A percentile compares a stretch with the other conserved stretches of the same genome.
phyloP scores from a whole-genome alignment of 2,797 vertebrate genomes.

The Cottoperca gobio region DNA sequence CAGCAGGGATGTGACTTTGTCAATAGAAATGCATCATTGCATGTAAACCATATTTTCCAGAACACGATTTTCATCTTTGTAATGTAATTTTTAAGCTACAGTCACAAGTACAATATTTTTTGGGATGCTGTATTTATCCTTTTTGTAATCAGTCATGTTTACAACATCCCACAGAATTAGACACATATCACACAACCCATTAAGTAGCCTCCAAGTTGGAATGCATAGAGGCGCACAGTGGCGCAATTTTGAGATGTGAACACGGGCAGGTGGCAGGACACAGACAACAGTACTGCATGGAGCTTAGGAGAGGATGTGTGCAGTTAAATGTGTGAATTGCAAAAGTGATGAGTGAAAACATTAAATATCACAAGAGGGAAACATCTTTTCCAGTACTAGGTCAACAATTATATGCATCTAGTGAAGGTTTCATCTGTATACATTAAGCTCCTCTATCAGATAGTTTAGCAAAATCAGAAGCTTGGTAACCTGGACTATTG shows the following conservation, averaged over 20 bases:
- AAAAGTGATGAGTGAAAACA: conserved; percentile 1
- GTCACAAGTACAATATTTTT: neutral
- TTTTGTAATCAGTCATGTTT: conserved; percentile 14
- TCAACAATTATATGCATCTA: neutral
- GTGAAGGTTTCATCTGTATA: neutral
- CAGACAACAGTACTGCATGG: neutral
- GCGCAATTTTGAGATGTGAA: neutral
- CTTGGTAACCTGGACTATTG: neutral
- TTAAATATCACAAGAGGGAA: neutral
- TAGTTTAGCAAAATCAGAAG: neutral
- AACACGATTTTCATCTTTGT: neutral
- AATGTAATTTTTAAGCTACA: neutral
- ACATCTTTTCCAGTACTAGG: neutral
- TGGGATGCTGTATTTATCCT: neutral
- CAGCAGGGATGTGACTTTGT: neutral
- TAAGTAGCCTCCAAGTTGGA: conserved; percentile 5
- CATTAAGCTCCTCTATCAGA: neutral
- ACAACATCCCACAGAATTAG: neutral
- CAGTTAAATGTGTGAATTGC: neutral
- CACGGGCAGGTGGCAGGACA: conserved; percentile 14
- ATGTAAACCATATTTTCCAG: neutral
- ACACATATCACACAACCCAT: conserved; percentile 2
- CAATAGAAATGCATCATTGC: neutral
- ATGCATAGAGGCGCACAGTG: neutral
- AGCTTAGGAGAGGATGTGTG: neutral